Evolutionary conservation across 2,797 vertebrate genomes (phyloP).

Genomic region (Lophius americanus): DNA sequence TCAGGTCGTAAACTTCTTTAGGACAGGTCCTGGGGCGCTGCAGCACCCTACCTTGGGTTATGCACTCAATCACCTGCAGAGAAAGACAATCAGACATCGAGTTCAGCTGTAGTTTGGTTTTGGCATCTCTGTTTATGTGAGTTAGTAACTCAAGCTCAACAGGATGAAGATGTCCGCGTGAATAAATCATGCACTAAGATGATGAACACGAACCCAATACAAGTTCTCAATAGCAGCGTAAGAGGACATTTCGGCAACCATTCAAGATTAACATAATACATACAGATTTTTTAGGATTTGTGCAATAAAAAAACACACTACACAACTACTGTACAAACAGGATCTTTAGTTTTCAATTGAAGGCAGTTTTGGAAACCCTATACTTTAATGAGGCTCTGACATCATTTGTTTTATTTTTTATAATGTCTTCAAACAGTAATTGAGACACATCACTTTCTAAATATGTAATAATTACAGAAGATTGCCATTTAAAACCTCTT

Average conservation of each 20-base stretch:
- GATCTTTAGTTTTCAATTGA: no score
- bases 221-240: slow-evolving; percentile 4
- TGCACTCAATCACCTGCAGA: slow-evolving; percentile 96
- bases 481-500: slow-evolving; percentile 18
- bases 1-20: slow-evolving; percentile 97
- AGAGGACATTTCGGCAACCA: slow-evolving; percentile 7
- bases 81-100: slow-evolving; percentile 11
- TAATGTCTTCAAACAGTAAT: slow-evolving; percentile 35
- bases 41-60: slow-evolving; percentile 97
- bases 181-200: slow-evolving; percentile 46
- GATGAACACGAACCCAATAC: slow-evolving; percentile 11
- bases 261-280: neutral
- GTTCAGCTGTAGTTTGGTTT: neutral
- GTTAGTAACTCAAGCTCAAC: slow-evolving; percentile 10
- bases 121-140: neutral
- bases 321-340: no score
- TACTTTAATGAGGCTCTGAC: no score
- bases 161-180: slow-evolving; percentile 45
- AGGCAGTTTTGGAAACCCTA: no score
- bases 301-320: no score
- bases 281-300: neutral
- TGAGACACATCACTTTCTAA: slow-evolving; percentile 3
- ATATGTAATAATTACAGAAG: slow-evolving; percentile 9
- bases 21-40: slow-evolving; percentile 96
- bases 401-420: neutral